Base-by-base conservation (phyloP, 2,797 vertebrate species). In the Dipus sagitta region DNA sequence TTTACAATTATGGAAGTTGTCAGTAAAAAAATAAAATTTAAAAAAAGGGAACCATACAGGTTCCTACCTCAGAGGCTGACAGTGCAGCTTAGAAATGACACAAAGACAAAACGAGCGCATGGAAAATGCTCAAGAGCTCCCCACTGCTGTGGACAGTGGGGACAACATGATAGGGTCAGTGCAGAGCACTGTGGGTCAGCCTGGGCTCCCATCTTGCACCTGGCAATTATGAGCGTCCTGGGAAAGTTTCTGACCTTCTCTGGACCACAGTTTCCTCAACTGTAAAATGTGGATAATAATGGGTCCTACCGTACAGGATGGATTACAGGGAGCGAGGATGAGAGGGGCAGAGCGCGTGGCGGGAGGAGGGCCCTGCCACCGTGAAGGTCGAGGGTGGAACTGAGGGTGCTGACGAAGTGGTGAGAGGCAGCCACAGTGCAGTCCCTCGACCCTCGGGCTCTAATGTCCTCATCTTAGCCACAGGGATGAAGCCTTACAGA, bases 81-180 rank as follows among this genome's bases (percentile, higher is more conserved):
- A 13, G 34, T 17, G 28, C 23, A 13, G 17, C 54, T 65, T 28
- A 71, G 68, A 87, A 32, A 72, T 6, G 23, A 42, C 34, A 18
- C 34, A 20, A 14, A 12, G 34, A 17, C 32, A 28, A 72, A 52
- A 65, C 1, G 23, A 77, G 68, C 20, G 11, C 0, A 0, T 1
- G 26, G 76, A 32, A 26, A 13, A 14, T 17, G 20, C 67, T 15
- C 67, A 10, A 62, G 62, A 83, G 75, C 24, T 7, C 23, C 38
- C 79, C 42, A 67, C 64, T 30, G 0, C 2, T 24, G 20, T 34
- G 20, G 28, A 4, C 3, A 38, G 83, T 1, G 18, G 67, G 62
- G 62, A 42, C 0, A 17, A 28, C 17, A 3, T 0, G 70, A 3
- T 15, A 4, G 12, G 52, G 32, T 3, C 6, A 58, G 47, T 1